Conservation (phyloP, 1,140 invertebrate genomes). For the Drosophila ananassae region DNA sequence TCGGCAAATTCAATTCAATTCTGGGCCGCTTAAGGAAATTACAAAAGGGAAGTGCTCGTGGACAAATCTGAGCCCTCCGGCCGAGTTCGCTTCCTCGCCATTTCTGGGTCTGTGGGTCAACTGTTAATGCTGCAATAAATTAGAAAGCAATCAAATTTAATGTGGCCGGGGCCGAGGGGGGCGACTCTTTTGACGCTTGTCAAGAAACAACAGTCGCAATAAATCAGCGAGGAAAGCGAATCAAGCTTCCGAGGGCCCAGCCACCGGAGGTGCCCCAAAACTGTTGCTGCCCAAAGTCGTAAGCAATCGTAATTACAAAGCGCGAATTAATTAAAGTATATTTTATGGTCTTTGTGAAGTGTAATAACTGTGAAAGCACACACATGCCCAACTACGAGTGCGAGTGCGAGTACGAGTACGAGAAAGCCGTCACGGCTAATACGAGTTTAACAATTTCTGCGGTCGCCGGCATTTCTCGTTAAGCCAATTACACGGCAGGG, state of each 20-base stretch:
- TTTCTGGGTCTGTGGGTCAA: constrained; percentile 38
- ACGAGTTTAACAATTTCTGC: constrained; percentile 69
- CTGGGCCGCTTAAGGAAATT: constrained; percentile 36
- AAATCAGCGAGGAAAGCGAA: constrained; percentile 66
- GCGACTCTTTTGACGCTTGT: constrained; percentile 59
- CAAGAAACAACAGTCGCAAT: constrained; percentile 65
- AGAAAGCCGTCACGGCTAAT: constrained; percentile 44
- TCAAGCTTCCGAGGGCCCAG: constrained; percentile 39
- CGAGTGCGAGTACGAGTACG: not conserved
- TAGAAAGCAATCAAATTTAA: constrained; percentile 55
- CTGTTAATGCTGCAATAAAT: constrained; percentile 54
- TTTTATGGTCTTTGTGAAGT: constrained; percentile 62
- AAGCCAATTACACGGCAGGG: constrained; percentile 72
- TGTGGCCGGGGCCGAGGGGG: constrained; percentile 14
- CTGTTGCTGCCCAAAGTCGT: constrained; percentile 32
- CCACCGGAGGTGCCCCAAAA: constrained; percentile 11
- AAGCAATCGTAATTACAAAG: constrained; percentile 61
- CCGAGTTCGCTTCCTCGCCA: not conserved
- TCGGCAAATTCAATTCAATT: constrained; percentile 43
- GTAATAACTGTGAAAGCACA: constrained; percentile 63
- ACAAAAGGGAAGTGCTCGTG: constrained; percentile 27
- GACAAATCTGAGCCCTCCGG: constrained; percentile 14
- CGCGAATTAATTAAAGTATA: constrained; percentile 75
- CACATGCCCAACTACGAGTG: constrained; percentile 5
- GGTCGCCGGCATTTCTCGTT: constrained; percentile 68